A percentile compares a stretch with the other conserved stretches of the same genome.
Evolutionary conservation across 2,113 vertebrate genomes (phyloP).

Genomic region (Clarias magur): DNA sequence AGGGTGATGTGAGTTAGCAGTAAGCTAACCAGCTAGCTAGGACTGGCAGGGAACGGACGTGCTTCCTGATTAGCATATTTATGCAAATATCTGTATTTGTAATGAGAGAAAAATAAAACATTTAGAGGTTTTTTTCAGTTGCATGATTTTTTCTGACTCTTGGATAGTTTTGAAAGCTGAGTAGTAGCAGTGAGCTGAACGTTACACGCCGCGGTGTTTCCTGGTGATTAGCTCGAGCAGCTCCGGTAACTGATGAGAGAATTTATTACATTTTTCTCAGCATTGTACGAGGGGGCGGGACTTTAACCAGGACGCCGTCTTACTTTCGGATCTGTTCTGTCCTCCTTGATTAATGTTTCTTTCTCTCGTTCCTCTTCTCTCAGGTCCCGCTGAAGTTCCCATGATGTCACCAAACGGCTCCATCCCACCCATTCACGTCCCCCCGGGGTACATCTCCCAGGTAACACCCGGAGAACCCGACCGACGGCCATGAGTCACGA

Average conservation of each 20-base stretch:
- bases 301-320: slow-evolving; percentile 12
- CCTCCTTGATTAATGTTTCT: slow-evolving; percentile 39
- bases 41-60: background rate
- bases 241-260: background rate
- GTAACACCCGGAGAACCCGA: slow-evolving; percentile 63
- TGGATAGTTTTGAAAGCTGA: background rate
- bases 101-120: background rate
- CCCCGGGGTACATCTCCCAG: slow-evolving; percentile 90
- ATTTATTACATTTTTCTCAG: background rate
- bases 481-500: slow-evolving; percentile 6
- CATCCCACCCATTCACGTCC: slow-evolving; percentile 89
- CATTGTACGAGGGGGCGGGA: background rate
- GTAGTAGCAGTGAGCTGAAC: background rate
- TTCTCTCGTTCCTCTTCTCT: slow-evolving; percentile 1
- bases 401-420: slow-evolving; percentile 92
- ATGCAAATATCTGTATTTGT: background rate
- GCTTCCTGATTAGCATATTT: background rate
- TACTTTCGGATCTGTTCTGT: background rate
- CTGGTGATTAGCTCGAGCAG: background rate
- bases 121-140: background rate
- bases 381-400: slow-evolving; percentile 88
- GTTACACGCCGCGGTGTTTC: background rate
- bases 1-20: background rate
- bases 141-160: background rate
- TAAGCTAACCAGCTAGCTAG: background rate